Evolutionary conservation across 2,113 vertebrate genomes (phyloP).

Genomic region (Copsychus sechellarum): DNA sequence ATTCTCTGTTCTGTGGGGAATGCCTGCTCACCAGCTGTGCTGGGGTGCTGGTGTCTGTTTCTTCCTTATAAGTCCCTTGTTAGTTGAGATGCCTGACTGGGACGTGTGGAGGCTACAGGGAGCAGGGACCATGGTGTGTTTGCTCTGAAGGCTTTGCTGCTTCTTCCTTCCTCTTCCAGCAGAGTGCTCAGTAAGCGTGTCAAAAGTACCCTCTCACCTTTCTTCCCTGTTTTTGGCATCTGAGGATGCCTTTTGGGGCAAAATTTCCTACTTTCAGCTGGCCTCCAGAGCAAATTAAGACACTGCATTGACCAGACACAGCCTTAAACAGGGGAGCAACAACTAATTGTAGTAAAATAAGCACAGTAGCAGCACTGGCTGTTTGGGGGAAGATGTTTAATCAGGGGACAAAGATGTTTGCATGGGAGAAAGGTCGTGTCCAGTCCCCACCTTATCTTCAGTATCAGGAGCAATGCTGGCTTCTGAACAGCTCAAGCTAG

Average conservation of each 20-base stretch:
- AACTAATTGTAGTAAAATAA: background rate
- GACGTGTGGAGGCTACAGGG: background rate
- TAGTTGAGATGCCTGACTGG: background rate
- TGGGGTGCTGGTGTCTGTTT: background rate
- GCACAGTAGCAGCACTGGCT: background rate
- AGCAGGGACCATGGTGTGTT: background rate
- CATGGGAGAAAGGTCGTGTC: background rate
- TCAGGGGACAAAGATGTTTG: background rate
- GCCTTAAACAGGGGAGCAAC: background rate
- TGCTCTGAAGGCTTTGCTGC: background rate
- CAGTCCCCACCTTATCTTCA: background rate
- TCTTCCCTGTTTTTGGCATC: background rate
- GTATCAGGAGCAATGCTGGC: fast-evolving
- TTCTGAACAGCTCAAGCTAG: background rate
- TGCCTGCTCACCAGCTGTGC: background rate
- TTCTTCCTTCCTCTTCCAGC: background rate
- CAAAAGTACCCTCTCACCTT: background rate
- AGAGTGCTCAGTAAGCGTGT: background rate
- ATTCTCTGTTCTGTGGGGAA: background rate
- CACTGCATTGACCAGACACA: background rate
- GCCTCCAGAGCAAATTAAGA: background rate
- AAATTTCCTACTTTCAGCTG: background rate
- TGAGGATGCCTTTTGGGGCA: background rate
- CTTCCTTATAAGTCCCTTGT: background rate
- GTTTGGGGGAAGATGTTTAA: background rate